These are phyloP conservation scores for Myotis brandtii DNA, from an alignment of 2,113 vertebrate species.

Conservation along the genomic window DNA sequence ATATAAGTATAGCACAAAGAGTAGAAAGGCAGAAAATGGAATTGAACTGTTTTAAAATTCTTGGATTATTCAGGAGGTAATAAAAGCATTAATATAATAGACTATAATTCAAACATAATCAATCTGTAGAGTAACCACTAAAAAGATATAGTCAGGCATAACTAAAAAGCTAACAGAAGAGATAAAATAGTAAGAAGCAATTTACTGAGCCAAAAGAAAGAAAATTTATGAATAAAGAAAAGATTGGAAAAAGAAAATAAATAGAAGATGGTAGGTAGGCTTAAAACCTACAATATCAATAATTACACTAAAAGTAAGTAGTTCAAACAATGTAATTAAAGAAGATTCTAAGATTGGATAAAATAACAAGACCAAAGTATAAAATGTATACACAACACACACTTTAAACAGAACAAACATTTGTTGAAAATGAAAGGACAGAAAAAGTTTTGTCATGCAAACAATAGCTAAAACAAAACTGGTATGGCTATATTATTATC, in stretches of 20 bases:
- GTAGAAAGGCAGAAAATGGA: background rate
- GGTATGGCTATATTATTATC: background rate
- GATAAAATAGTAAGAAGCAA: background rate
- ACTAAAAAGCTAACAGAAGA: background rate
- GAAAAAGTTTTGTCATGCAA: background rate
- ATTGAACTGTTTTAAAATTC: background rate
- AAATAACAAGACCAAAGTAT: background rate
- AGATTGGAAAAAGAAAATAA: background rate
- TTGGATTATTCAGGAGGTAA: background rate
- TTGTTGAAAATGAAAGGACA: background rate
- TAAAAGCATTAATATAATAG: background rate
- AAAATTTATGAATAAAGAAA: background rate
- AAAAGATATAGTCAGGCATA: background rate
- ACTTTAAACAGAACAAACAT: background rate
- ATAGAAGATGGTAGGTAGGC: background rate
- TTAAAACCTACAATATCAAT: background rate
- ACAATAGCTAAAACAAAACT: background rate
- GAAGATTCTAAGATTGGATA: constrained; percentile 14
- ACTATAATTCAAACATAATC: background rate
- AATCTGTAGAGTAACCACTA: background rate
- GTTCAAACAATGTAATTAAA: constrained; percentile 13
- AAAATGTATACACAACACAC: background rate
- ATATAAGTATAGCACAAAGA: background rate
- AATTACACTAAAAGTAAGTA: constrained; percentile 23
- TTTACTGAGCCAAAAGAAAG: background rate